Percentiles rank a stretch among this genome's conserved stretches.
Conservation (phyloP, 2,113 vertebrate genomes). For the Potamarius usumacintae region DNA sequence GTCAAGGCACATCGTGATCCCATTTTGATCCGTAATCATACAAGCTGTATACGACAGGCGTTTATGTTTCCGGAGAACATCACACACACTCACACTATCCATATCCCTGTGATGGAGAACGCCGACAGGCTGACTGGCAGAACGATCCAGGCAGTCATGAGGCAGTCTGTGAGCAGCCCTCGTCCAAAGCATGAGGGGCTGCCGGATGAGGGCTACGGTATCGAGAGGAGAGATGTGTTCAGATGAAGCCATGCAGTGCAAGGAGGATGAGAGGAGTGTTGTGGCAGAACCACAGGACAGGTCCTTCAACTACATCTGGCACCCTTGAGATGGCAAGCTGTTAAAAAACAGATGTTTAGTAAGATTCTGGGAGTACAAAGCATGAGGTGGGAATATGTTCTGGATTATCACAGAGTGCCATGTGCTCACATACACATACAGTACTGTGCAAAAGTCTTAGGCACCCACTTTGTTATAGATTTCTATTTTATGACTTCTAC, state of each 20-base stretch:
- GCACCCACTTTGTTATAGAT: too few species aligned
- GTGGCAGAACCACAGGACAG: constrained; percentile 43
- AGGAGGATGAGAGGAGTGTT: constrained; percentile 7
- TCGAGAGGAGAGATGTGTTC: constrained; percentile 9
- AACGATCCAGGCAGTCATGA: constrained; percentile 95
- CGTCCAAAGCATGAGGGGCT: constrained; percentile 76
- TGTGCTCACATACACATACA: too few species aligned
- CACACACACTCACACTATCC: constrained; percentile 86
- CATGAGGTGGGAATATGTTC: not conserved
- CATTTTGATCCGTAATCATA: not conserved
- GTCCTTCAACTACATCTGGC: constrained; percentile 57
- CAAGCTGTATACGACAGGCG: not conserved
- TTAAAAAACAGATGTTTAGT: not conserved
- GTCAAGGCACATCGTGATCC: not conserved
- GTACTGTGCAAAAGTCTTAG: too few species aligned
- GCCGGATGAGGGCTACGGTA: constrained; percentile 49
- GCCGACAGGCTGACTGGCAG: constrained; percentile 89
- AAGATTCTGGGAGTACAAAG: not conserved
- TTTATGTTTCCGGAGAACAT: too few species aligned
- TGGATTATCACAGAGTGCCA: not conserved
- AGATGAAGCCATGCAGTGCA: constrained; percentile 52
- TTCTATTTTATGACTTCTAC: too few species aligned
- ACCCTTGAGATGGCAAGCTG: constrained; percentile 57
- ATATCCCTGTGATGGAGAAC: constrained; percentile 94
- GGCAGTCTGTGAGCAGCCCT: constrained; percentile 76